Evolutionary conservation across 2,113 vertebrate genomes (phyloP), one percentile per base, ranked within the genome.

Genomic region (Rhinopomastus cyanomelas): DNA sequence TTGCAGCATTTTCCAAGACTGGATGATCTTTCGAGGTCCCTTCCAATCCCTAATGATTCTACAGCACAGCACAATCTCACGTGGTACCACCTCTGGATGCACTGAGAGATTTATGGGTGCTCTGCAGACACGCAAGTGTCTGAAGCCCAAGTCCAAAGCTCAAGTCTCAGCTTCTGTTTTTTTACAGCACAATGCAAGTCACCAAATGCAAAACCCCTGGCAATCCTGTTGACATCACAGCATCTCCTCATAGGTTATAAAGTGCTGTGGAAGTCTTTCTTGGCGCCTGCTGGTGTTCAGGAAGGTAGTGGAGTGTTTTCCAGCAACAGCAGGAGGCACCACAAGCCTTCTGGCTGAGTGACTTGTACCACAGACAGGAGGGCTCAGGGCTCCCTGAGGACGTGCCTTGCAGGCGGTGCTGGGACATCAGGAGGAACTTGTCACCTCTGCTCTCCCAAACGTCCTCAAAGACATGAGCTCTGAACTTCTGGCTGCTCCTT

Each of bases 111-210:
- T 69, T 36, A 51, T 46, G n/a, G 20, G 34, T 13, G 49, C 21
- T 52, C 18, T 46, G 46, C 39, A 44, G 37, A 26, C 13, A 32
- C 8, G 21, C 15, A 80, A 60, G 12, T 0, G 0, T 57, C 27
- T 71, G 51, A 67, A 88, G 20, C 36, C 12, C 8, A 49, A 77
- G 25, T 16, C 56, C 16, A 59, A 53, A 83, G n/a, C 39, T 53
- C 15, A 26, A 20, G 66, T 16, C 55, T 11, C n/a, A 17, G 20
- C 67, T 91, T 74, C 56, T 69, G 34, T 42, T 42, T 7, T 69
- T 71, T 77, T 78, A 52, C 2, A n/a, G 32, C 14, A 37, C 10
- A 29, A 55, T 77, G 67, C 65, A 78, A 85, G 16, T 34, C 48
- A 80, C 13, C 1, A 1, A 83, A 55, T 23, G 20, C 37, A 81